Conservation (phyloP, 2,113 vertebrate genomes). For the Esox niger region DNA sequence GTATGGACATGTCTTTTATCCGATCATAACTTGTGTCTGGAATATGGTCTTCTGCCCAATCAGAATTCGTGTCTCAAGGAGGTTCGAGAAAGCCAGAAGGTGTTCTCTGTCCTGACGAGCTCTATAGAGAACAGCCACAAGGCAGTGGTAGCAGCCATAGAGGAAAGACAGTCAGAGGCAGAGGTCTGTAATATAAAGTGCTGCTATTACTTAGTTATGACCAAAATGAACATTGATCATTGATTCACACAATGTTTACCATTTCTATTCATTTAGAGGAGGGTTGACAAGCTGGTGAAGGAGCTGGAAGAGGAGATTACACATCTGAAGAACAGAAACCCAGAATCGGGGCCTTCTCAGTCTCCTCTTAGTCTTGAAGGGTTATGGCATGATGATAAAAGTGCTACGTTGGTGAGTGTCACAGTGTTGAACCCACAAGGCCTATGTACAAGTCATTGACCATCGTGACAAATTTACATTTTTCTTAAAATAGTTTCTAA, state of each 20-base stretch:
- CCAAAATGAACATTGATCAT: no score
- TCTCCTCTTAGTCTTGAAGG: slow-evolving; percentile 24
- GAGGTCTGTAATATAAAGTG: slow-evolving; percentile 22
- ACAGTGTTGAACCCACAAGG: no score
- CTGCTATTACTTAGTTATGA: no score
- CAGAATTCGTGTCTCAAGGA: slow-evolving; percentile 71
- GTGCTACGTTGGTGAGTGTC: slow-evolving; percentile 45
- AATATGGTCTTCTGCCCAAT: slow-evolving; percentile 19
- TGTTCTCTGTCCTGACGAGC: slow-evolving; percentile 65
- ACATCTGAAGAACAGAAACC: slow-evolving; percentile 53
- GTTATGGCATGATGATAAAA: slow-evolving; percentile 37
- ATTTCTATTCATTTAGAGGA: slow-evolving; percentile 25
- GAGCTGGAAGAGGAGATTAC: slow-evolving; percentile 66
- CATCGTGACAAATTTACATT: no score
- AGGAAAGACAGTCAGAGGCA: slow-evolving; percentile 62
- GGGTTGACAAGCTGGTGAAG: slow-evolving; percentile 54
- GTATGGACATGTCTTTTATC: slow-evolving; percentile 5
- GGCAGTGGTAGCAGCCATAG: slow-evolving; percentile 59
- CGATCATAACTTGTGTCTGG: slow-evolving; percentile 64
- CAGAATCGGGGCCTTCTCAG: slow-evolving; percentile 13
- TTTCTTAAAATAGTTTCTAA: no score
- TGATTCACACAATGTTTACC: no score
- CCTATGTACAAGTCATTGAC: no score
- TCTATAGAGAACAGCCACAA: slow-evolving; percentile 71
- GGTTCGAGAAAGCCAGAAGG: slow-evolving; percentile 69